These are phyloP conservation scores for Halesus radiatus DNA, from an alignment of 1,140 invertebrate species.

Conservation along the genomic window DNA sequence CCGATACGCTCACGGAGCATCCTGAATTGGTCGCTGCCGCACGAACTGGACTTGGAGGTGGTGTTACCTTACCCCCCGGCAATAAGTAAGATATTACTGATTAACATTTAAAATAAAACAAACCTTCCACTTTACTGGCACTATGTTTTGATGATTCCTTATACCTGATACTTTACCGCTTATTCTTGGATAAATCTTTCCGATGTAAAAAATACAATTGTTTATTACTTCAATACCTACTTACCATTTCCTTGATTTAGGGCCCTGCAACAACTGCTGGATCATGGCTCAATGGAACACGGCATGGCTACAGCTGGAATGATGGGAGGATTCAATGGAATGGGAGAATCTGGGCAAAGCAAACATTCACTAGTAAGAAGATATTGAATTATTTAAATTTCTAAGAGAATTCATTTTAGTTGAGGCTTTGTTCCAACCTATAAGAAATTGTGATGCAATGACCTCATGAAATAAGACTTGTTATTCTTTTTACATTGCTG, in stretches of 20 bases:
- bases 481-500: no score
- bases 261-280: constrained; percentile 65
- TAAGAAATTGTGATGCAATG: no score
- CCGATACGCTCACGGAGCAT: constrained; percentile 78
- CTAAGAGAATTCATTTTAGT: not conserved
- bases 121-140: not conserved
- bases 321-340: constrained; percentile 64
- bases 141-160: no score
- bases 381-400: not conserved
- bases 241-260: constrained; percentile 51
- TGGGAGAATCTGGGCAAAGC: constrained; percentile 63
- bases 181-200: no score
- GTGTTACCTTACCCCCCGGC: constrained; percentile 57
- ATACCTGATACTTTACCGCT: no score
- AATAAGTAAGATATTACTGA: constrained; percentile 57
- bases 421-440: not conserved
- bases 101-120: not conserved
- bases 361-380: constrained; percentile 52
- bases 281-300: constrained; percentile 62
- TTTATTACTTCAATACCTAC: no score
- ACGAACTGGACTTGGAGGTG: constrained; percentile 61
- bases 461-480: no score
- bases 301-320: constrained; percentile 63
- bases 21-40: constrained; percentile 74
- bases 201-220: no score